A percentile compares a stretch with the other conserved stretches of the same genome.
Evolutionary conservation across 2,797 vertebrate genomes (phyloP).

Genomic region (Anabas testudineus): DNA sequence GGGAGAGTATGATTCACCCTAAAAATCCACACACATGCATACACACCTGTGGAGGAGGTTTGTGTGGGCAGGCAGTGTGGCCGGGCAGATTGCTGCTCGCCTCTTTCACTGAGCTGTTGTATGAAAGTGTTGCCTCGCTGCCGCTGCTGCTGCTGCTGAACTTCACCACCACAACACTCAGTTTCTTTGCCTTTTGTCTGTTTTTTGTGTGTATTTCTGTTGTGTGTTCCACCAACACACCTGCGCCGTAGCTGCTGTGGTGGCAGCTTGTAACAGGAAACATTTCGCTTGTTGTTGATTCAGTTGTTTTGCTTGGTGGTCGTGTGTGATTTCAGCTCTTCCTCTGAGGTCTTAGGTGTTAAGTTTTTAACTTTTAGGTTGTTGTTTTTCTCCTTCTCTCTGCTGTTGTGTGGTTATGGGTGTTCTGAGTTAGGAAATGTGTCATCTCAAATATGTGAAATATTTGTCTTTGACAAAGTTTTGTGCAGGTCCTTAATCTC

Average conservation of each 20-base stretch:
- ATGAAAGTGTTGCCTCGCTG: conserved; percentile 19
- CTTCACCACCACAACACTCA: conserved; percentile 9
- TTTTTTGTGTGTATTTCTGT: not conserved
- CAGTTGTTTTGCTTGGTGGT: conserved; percentile 11
- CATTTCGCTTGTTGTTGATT: conserved; percentile 22
- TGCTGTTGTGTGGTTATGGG: conserved; percentile 38
- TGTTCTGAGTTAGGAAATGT: conserved; percentile 44
- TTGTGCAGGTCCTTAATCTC: conserved; percentile 8
- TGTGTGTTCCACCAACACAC: conserved; percentile 36
- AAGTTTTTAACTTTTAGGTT: conserved; percentile 21
- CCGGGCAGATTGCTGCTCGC: conserved; percentile 45
- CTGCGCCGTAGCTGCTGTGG: not conserved
- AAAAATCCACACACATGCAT: conserved; percentile 18
- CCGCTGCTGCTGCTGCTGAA: conserved; percentile 32
- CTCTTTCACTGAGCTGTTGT: conserved; percentile 42
- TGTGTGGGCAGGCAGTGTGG: conserved; percentile 63
- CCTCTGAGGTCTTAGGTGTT: conserved; percentile 16
- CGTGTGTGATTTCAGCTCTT: conserved; percentile 17
- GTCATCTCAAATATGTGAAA: conserved; percentile 29
- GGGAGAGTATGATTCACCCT: conserved; percentile 72
- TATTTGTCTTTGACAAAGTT: conserved; percentile 4
- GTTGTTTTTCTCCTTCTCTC: not conserved
- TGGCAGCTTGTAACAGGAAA: conserved; percentile 5
- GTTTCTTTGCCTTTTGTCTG: not conserved
- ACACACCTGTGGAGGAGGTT: conserved; percentile 70